Base-by-base conservation (phyloP, 2,797 vertebrate genomes). In the Pogoniulus pusillus region DNA sequence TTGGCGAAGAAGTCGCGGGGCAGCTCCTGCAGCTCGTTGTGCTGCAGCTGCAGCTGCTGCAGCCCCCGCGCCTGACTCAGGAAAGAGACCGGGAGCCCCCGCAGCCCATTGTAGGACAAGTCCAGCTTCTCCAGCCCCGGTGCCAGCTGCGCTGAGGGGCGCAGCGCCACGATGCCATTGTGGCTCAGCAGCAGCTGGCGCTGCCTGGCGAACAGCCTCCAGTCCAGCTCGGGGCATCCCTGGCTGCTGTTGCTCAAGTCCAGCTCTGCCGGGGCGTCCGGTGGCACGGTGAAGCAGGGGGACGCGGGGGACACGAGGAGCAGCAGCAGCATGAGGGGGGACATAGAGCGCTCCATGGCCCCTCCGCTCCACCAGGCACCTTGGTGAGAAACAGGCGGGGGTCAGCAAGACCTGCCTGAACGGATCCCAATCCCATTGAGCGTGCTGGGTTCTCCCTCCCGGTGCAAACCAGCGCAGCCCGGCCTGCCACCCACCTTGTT, bases 201-300 rank as follows among this genome's bases (percentile, higher is more conserved):
- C 5, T 30, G 72, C 11, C 0, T 1, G 0, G 14, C 18, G 82
- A 95, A 91, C 30, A 0, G 55, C 6, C 22, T 2, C 92, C 60
- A 85, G 58, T 91, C 91, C 94, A 97, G 41, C 71, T 82, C 20
- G 8, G 54, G 1, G 1, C 86, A 74, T 2, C 29, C 47, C 0
- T 2, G 16, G 51, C 8, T 84, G 2, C 0, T 14, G 72, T 35
- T 65, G 82, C 1, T 10, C 35, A 91, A 6, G 10, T 77, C 1
- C 87, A 95, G 14, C 1, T 12, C 3, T 0, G 19, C 0, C 2
- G 58, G 0, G 5, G 4, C 0, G 0, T 2, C 4, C 9, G 7
- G 18, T 2, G 4, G 14, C 45, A 17, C 1, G 34, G 20, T 0
- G 1, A 16, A 41, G 16, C 90, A 93, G 58, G 72, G n/a, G 14